A percentile compares a stretch with the other conserved stretches of the same genome.
Conservation (phyloP, 2,797 vertebrate genomes). For the Knipowitschia caucasica region DNA sequence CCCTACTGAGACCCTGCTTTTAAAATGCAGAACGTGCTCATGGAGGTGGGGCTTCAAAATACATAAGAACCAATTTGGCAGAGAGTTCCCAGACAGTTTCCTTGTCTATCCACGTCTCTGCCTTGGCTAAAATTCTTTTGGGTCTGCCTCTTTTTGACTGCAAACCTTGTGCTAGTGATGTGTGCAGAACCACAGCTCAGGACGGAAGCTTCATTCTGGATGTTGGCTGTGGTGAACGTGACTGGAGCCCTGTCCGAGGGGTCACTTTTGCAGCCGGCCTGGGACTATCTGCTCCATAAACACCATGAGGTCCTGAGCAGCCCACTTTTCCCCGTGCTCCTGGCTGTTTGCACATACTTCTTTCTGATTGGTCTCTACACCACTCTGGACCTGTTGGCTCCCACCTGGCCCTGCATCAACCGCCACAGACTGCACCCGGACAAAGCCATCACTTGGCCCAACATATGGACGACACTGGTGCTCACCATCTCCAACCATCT, state of each 20-base stretch:
- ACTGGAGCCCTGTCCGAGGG: conserved; percentile 48
- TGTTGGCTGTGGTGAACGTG: conserved; percentile 50
- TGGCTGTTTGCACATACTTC: conserved; percentile 77
- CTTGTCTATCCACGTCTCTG: conserved; percentile 24
- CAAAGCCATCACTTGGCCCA: conserved; percentile 62
- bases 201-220: conserved; percentile 49
- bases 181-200: conserved; percentile 35
- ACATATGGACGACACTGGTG: conserved; percentile 70
- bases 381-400: conserved; percentile 74
- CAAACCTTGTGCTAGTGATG: conserved; percentile 37
- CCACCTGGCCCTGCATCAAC: conserved; percentile 73
- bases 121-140: conserved; percentile 28
- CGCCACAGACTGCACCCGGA: conserved; percentile 75
- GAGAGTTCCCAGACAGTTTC: conserved; percentile 53
- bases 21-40: conserved; percentile 35
- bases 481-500: conserved; percentile 79
- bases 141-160: conserved; percentile 24
- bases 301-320: conserved; percentile 73
- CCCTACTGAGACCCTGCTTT: conserved; percentile 59
- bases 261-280: conserved; percentile 72
- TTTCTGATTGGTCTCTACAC: conserved; percentile 75
- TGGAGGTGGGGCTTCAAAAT: conserved; percentile 67
- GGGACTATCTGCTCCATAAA: conserved; percentile 77
- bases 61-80: conserved; percentile 72
- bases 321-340: conserved; percentile 76